Base-by-base conservation (phyloP, 2,888 invertebrate species). In the Urechis unicinctus region DNA sequence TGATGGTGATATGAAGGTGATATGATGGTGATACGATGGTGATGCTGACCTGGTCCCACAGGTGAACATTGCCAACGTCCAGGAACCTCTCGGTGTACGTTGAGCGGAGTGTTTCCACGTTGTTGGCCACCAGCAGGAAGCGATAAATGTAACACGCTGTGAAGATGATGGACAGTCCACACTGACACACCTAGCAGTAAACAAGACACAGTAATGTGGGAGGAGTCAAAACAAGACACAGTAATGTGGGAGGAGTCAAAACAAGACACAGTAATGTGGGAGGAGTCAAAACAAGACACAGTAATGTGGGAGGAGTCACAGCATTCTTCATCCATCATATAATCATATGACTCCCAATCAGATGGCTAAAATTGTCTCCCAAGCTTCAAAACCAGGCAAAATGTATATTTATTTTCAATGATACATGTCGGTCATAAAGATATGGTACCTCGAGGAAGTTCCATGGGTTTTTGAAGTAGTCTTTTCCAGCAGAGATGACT, bases 11-110 rank as follows among this genome's bases (percentile, higher is more conserved):
- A n/a, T n/a, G n/a, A n/a, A n/a, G n/a, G n/a, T n/a, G n/a, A n/a
- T n/a, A n/a, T n/a, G n/a, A n/a, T n/a, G n/a, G n/a, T n/a, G n/a
- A n/a, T n/a, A 45, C 21, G 45, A 36, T 36, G 36, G 5, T 25
- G 17, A 3, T 17, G n/a, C 54, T 6, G 24, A 63, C 61, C 48
- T 63, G 54, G 61, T 77, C 74, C 74, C 75, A 77, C 22, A 66
- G 53, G 13, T 71, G 64, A 22, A 75, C 53, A 50, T 66, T 68
- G 9, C 69, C 67, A n/a, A 75, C 61, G 52, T 71, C 71, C 22
- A 76, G 68, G 61, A 69, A 73, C 52, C 68, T 59, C 52, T 72
- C 68, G 53, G 70, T 70, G 63, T 72, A 75, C 0, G 72, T 70
- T 52, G 68, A 66, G 0, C 71, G 65, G 26, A 76, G 60, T 28